A percentile compares a stretch with the other conserved stretches of the same genome.
Conservation (phyloP, 37 sponge, comb jelly and placozoan species). For the Aplysina aerophoba region DNA sequence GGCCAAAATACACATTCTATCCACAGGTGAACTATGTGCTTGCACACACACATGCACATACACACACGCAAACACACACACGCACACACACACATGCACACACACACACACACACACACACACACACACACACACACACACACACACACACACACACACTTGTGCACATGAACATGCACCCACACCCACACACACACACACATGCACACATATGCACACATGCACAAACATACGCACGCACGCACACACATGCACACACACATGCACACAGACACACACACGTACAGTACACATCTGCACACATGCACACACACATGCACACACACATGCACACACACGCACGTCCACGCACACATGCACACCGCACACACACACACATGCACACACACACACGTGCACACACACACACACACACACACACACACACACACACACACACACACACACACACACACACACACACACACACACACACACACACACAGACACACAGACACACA, state of each 20-base stretch:
- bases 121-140: conserved; percentile 23
- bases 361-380: conserved; percentile 18
- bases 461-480: conserved; percentile 18
- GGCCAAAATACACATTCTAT: no score
- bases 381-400: not conserved
- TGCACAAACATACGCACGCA: no score
- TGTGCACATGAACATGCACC: not conserved
- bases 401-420: no score
- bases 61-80: not conserved
- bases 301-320: conserved; percentile 10
- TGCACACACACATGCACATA: not conserved
- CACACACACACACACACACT: conserved; percentile 26
- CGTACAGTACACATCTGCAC: no score
- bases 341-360: not conserved
- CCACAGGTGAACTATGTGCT: no score
- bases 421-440: not conserved
- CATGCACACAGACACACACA: not conserved
- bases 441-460: not conserved
- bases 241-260: not conserved
- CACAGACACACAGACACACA: conserved; percentile 15
- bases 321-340: conserved; percentile 15
- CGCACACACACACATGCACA: conserved; percentile 12
- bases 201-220: no score
- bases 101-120: conserved; percentile 25
- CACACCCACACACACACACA: no score